Percentiles rank a stretch among this genome's conserved stretches.
These are phyloP conservation scores for Gisinianus flammeolus DNA, from an alignment of 2,888 invertebrate species.

Conservation along the genomic window DNA sequence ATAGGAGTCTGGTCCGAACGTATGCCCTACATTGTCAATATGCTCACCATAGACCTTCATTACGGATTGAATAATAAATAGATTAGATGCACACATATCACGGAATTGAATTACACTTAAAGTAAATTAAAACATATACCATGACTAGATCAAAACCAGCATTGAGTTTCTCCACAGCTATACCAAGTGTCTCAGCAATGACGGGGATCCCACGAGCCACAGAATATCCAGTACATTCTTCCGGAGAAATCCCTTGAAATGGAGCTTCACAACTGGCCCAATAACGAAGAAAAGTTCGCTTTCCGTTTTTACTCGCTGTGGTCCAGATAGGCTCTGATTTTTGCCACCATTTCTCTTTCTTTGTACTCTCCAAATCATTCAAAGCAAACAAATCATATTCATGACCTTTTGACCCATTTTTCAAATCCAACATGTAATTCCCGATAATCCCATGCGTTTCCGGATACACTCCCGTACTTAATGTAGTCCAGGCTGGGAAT, in stretches of 20 bases:
- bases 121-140: constrained; percentile 45
- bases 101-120: too few relatives aligned
- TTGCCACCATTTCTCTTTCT: constrained; percentile 59
- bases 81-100: too few relatives aligned
- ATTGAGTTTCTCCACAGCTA: constrained; percentile 57
- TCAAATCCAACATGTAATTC: constrained; percentile 61
- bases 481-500: constrained; percentile 60
- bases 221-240: constrained; percentile 53
- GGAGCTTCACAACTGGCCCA: constrained; percentile 60
- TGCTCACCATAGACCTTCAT: constrained; percentile 60
- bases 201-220: constrained; percentile 47
- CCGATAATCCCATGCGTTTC: constrained; percentile 62
- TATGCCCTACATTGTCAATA: constrained; percentile 60
- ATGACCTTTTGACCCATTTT: neutral
- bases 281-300: constrained; percentile 53
- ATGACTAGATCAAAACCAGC: constrained; percentile 59
- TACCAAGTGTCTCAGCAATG: constrained; percentile 57
- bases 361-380: constrained; percentile 48
- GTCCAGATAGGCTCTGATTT: constrained; percentile 60
- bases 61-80: too few relatives aligned
- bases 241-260: constrained; percentile 57
- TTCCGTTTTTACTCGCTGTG: constrained; percentile 59
- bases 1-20: constrained; percentile 60
- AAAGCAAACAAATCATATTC: constrained; percentile 45
- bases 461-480: constrained; percentile 60